Conservation (phyloP, 2,113 vertebrate genomes). For the Vulpes ferrilata region DNA sequence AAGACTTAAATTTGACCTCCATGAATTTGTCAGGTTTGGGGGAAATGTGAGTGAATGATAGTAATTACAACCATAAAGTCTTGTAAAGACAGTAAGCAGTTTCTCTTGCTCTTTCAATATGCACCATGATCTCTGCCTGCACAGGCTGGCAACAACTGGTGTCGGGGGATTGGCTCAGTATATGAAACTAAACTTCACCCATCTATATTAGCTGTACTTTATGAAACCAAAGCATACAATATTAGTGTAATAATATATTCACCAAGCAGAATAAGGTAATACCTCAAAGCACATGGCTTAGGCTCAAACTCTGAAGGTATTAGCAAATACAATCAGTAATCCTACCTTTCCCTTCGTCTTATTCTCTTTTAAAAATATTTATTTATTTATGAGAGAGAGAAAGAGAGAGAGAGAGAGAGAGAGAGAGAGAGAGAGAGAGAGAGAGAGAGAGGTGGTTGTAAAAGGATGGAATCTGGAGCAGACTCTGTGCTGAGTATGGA, state of each 20-base stretch:
- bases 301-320: background rate
- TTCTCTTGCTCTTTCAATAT: background rate
- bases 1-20: constrained; percentile 37
- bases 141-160: background rate
- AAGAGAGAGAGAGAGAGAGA: too few relatives aligned
- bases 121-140: background rate
- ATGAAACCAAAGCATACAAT: background rate
- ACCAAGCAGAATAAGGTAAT: background rate
- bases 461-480: background rate
- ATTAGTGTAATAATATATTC: background rate
- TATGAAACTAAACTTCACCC: background rate
- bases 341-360: background rate
- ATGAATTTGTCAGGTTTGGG: background rate
- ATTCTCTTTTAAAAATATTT: background rate
- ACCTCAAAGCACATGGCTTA: background rate
- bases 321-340: background rate
- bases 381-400: background rate
- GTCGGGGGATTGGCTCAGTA: background rate
- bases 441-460: too few relatives aligned
- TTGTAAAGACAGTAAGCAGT: background rate
- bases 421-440: too few relatives aligned
- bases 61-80: background rate
- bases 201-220: background rate
- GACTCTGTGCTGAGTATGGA: background rate
- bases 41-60: background rate